Evolutionary conservation across 2,797 vertebrate genomes (phyloP).

Genomic region (Mormyrops attenuatus): DNA sequence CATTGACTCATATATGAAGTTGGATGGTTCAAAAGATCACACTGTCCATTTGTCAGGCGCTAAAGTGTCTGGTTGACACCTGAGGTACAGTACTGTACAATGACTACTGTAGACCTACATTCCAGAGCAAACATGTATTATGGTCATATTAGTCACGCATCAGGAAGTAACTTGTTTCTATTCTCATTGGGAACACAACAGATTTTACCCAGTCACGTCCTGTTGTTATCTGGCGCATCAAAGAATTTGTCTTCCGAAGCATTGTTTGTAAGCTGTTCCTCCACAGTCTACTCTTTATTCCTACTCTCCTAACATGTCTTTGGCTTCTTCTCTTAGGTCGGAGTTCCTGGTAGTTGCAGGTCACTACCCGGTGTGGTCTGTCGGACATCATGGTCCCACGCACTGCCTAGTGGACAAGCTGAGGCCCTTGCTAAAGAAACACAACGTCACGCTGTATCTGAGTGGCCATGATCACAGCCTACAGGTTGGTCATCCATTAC

Average conservation of each 20-base stretch:
- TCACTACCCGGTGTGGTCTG: slow-evolving; percentile 64
- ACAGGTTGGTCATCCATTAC: slow-evolving; percentile 46
- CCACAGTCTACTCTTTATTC: neutral
- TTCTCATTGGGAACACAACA: neutral
- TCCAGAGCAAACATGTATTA: neutral
- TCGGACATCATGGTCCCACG: slow-evolving; percentile 59
- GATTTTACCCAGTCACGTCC: neutral
- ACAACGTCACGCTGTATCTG: slow-evolving; percentile 51
- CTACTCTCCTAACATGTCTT: neutral
- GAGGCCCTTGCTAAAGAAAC: slow-evolving; percentile 55
- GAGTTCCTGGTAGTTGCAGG: slow-evolving; percentile 58
- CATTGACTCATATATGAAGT: neutral
- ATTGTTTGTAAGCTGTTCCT: neutral
- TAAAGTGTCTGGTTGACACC: neutral
- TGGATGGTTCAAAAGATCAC: neutral
- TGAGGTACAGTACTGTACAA: neutral
- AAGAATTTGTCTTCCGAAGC: neutral
- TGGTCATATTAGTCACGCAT: neutral
- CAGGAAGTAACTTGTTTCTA: neutral
- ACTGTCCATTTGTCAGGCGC: neutral
- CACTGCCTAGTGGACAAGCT: slow-evolving; percentile 48
- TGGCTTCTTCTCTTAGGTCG: slow-evolving; percentile 41
- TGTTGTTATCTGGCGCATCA: neutral
- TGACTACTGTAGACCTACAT: neutral
- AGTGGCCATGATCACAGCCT: slow-evolving; percentile 57